phyloP scores from a whole-genome alignment of 1,140 invertebrate species.

The Bombyx mandarina region DNA sequence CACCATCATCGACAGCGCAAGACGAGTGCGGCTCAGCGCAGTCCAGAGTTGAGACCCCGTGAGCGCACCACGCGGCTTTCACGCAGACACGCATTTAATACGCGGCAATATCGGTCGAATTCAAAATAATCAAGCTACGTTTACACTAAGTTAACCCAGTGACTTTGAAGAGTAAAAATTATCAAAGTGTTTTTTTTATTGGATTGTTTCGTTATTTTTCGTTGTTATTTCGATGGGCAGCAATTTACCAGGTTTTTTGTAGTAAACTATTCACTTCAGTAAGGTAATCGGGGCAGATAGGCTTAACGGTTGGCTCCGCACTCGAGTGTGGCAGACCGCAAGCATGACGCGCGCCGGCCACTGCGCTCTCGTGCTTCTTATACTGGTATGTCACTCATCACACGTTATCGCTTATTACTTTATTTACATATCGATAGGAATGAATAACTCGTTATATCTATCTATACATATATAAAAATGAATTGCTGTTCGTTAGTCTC shows the following conservation, averaged over 20 bases:
- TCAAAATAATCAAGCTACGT: no score
- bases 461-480: no score
- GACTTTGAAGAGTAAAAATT: no score
- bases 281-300: slow-evolving; percentile 67
- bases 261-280: slow-evolving; percentile 14
- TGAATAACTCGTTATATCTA: no score
- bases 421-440: neutral
- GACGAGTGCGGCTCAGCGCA: slow-evolving; percentile 36
- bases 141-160: no score
- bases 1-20: slow-evolving; percentile 35
- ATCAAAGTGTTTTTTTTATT: slow-evolving; percentile 6
- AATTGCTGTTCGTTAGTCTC: no score
- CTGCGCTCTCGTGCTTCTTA: slow-evolving; percentile 53
- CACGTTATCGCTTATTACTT: neutral
- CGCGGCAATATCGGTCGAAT: neutral
- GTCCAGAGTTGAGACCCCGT: slow-evolving; percentile 41
- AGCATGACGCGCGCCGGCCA: slow-evolving; percentile 61
- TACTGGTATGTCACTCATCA: slow-evolving; percentile 37
- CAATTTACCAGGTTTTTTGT: no score
- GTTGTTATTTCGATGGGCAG: no score
- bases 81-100: slow-evolving; percentile 12
- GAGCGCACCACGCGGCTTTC: slow-evolving; percentile 40
- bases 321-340: slow-evolving; percentile 63
- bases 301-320: slow-evolving; percentile 64
- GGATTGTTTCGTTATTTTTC: slow-evolving; percentile 1